Base-by-base conservation (phyloP, 2,888 invertebrate species). In the Zeuzera pyrina region DNA sequence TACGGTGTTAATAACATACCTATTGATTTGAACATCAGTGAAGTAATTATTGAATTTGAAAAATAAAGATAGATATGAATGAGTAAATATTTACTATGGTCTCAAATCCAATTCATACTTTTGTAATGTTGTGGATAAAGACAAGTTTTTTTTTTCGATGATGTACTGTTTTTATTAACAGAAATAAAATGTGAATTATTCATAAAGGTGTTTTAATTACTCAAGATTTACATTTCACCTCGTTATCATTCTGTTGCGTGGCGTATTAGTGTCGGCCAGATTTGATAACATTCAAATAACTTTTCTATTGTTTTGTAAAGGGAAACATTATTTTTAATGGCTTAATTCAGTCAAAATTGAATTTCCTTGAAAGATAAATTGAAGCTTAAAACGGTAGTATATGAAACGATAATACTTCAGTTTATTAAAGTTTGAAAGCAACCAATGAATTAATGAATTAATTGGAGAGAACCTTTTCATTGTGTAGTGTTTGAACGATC, bases 171-270 rank as follows among this genome's bases (percentile, higher is more conserved):
- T 19, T 19, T 19, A n/a, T n/a, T n/a, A n/a, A n/a, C n/a, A n/a
- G n/a, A n/a, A n/a, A n/a, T n/a, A 47, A 49, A 43, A 43, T 45
- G 52, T 57, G 52, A 56, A 57, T 55, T 47, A 55, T 56, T 52
- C 47, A 56, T 51, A 43, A 51, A 54, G 57, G 58, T 57, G 56
- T 57, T 59, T 69, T 66, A 69, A 71, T 72, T 68, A 66, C 53
- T 63, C 57, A 49, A 60, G 65, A 64, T 70, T 66, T 66, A 53
- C 46, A 47, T 43, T 55, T 49, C 57, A 53, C 43, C 44, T 7
- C 50, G 52, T 61, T 64, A 67, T 62, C 62, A 63, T 30, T 30
- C 30, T 24, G 34, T 71, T 57, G 71, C 76, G 72, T 73, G 74
- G 59, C 53, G 53, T 63, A 72, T 72, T 72, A 74, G 55, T 63